Evolutionary conservation across 2,888 invertebrate genomes (phyloP), one percentile per base, ranked within the genome.

Genomic region (Dicyrtoma fusca): DNA sequence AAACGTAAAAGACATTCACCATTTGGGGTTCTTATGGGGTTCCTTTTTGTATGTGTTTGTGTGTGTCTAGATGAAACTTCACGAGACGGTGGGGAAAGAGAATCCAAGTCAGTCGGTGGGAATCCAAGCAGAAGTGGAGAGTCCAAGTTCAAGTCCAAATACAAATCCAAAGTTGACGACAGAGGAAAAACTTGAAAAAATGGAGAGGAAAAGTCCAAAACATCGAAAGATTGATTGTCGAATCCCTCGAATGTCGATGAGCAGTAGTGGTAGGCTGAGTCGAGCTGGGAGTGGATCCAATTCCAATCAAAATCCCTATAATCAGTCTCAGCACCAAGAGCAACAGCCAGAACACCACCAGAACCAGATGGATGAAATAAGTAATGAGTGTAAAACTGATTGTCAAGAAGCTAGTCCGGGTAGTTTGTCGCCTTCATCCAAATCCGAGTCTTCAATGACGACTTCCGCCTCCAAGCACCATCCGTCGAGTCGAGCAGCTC

Each of bases 221-320:
- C 68, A 55, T 42, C 51, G 68, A 63, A 73, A 71, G 70, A 65
- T 66, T 23, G 74, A 76, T 45, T 74, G 76, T 61, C 70, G 76
- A 13, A 75, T 72, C 62, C 73, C 74, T n/a, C 57, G 75, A 64
- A 76, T 72, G 44, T 75, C 47, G 34, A 47, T 13, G 14, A 55
- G 57, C 5, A 17, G 5, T 10, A 62, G 34, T 49, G 51, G 55
- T 19, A 49, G 55, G 34, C 17, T 44, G 64, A 49, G 25, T 61
- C 34, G 25, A 26, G 34, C 13, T 25, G 57, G 14, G 26, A 8
- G 59, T 13, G n/a, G 26, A 21, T 34, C 51, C 51, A 34, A 26
- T 53, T 17, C 25, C 49, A 34, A 65, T 65, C 49, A 49, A 51
- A 65, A 51, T 34, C 44, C 55, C 14, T 42, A 44, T 23, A 42